These are phyloP conservation scores for Ridgeia piscesae DNA, from an alignment of 1,140 invertebrate species.

Conservation along the genomic window DNA sequence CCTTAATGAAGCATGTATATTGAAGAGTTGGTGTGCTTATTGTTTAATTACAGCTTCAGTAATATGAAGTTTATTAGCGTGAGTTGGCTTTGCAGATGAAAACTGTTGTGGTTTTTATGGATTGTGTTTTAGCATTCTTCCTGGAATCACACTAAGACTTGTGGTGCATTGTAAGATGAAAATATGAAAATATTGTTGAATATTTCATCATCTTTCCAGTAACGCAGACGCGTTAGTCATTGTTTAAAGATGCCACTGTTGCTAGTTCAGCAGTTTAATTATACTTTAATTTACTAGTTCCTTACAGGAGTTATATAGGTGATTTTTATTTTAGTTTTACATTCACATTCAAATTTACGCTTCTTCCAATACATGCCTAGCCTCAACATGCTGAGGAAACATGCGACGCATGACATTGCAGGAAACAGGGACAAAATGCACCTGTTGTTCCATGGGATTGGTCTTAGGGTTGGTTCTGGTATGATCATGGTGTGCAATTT, in stretches of 20 bases:
- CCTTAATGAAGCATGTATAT: too few species aligned
- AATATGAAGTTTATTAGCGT: too few species aligned
- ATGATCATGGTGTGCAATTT: background rate
- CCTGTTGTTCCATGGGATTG: background rate
- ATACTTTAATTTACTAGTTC: background rate
- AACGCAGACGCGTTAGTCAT: background rate
- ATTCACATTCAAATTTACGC: background rate
- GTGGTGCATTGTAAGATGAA: background rate
- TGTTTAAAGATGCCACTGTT: background rate
- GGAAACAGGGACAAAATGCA: too few species aligned
- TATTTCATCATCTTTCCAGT: background rate
- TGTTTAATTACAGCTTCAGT: too few species aligned
- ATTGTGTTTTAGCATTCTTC: too few species aligned
- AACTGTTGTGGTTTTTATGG: too few species aligned
- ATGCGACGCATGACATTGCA: too few species aligned
- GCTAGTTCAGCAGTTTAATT: background rate
- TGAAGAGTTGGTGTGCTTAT: too few species aligned
- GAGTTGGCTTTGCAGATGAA: too few species aligned
- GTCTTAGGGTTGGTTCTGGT: background rate
- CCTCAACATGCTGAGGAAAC: too few species aligned
- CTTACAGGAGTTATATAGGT: background rate
- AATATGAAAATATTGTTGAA: too few species aligned
- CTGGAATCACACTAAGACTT: too few species aligned
- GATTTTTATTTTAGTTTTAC: background rate
- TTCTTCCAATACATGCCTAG: background rate